These are phyloP conservation scores for Vicugna pacos DNA, from an alignment of 2,113 vertebrate genomes.

Conservation along the genomic window DNA sequence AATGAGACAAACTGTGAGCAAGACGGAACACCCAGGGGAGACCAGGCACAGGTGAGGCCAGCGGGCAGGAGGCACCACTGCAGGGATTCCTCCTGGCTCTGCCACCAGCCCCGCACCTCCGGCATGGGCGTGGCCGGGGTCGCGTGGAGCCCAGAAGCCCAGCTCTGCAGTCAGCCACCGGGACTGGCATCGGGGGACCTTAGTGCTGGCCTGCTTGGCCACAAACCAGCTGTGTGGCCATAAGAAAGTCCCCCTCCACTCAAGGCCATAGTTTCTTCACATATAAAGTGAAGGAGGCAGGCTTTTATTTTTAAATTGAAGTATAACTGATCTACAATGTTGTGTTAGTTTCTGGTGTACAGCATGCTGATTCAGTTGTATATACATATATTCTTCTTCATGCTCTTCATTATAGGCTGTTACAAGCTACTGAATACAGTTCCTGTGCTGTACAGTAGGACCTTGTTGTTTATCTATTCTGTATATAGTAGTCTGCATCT, in stretches of 20 bases:
- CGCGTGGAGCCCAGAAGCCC: not conserved
- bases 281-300: not conserved
- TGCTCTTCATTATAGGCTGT: too few relatives aligned
- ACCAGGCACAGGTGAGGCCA: not conserved
- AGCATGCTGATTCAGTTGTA: too few relatives aligned
- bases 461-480: too few relatives aligned
- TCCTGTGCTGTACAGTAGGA: too few relatives aligned
- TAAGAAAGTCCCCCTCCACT: not conserved
- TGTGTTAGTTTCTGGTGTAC: too few relatives aligned
- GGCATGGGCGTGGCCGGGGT: rapidly evolving
- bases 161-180: not conserved
- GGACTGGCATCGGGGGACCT: not conserved
- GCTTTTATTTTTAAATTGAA: too few relatives aligned
- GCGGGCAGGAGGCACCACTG: not conserved
- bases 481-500: too few relatives aligned
- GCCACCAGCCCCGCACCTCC: not conserved
- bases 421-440: too few relatives aligned
- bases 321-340: too few relatives aligned
- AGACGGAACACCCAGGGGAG: not conserved
- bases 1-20: not conserved
- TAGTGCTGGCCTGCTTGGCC: not conserved
- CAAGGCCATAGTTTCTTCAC: not conserved
- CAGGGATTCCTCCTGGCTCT: not conserved
- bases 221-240: not conserved
- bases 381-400: too few relatives aligned